Evolutionary conservation across 1,140 invertebrate species (phyloP), one percentile per base, ranked within the genome.

Genomic region (Arctopsyche grandis): DNA sequence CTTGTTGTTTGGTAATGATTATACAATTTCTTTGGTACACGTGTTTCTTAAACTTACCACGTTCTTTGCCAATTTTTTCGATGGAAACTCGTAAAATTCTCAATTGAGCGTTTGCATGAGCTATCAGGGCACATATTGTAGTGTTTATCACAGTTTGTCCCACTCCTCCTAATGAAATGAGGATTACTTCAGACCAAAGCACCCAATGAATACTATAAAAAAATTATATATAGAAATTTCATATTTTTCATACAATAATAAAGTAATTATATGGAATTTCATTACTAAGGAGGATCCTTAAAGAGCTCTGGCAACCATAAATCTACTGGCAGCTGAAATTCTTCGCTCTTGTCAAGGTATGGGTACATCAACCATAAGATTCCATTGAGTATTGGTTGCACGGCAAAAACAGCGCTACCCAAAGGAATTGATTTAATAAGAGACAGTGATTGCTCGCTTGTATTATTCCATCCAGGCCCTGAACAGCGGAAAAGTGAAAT

Each of bases 101-200:
- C 29, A 81, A 70, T 60, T 81, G 80, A 7, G 78, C 74, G n/a
- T 75, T 38, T 4, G 69, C 78, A 16, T 81, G 80, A 5, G 75
- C 75, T 29, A 81, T 77, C 19, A 81, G 66, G 14, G 66, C 77
- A 22, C 80, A 81, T 48, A 81, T 81, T 19, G 76, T 77, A 7
- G 80, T 79, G 44, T 81, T 79, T 46, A 79, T 81, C 14, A 69
- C 44, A 0, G 80, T 77, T 56, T 79, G 74, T 0, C 48, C 74
- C 22, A 75, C 38, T 0, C 38, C 80, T 0, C 43, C 21, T 5
- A n/a, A 14, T 0, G n/a, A 24, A 0, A 81, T 22, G 0, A 81
- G 21, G 5, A 60, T 70, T n/a, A 77, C 44, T 44, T 69, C 43
- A 44, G 9, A 75, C 9, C 63, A 24, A n/a, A 66, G n/a, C 7